A percentile compares a stretch with the other conserved stretches of the same genome.
phyloP scores from a whole-genome alignment of 2,797 vertebrate genomes.

The Gorsachius magnificus region DNA sequence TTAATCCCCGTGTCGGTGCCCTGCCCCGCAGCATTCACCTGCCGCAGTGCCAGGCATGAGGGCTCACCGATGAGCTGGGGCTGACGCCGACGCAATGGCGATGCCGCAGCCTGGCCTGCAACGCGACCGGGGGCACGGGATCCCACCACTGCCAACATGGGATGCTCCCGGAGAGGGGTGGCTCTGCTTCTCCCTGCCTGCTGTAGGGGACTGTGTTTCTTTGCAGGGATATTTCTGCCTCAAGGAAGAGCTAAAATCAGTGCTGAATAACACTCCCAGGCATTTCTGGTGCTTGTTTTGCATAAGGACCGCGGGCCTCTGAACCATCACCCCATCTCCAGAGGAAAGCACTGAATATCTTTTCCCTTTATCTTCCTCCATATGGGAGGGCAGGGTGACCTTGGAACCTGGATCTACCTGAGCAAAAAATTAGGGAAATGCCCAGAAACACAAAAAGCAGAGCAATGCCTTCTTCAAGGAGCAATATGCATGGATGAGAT shows the following conservation, averaged over 20 bases:
- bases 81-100: rapidly evolving
- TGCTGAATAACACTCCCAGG: background rate
- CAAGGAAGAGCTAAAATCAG: background rate
- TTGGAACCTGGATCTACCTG: background rate
- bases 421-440: background rate
- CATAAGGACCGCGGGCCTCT: background rate
- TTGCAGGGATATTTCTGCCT: background rate
- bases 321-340: background rate
- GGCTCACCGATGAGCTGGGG: rapidly evolving
- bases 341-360: rapidly evolving
- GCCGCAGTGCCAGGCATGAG: background rate
- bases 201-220: background rate
- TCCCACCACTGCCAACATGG: background rate
- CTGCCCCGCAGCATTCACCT: background rate
- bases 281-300: background rate
- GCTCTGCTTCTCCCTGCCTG: background rate
- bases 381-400: background rate
- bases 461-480: background rate
- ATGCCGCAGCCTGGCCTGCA: background rate
- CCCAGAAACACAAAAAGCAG: background rate
- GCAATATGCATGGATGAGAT: rapidly evolving
- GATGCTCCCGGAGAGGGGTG: background rate
- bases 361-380: background rate
- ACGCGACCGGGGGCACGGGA: rapidly evolving
- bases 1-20: rapidly evolving